phyloP scores from a whole-genome alignment of 64 coral and sea anemone genomes.

The Catalaphyllia jardinei region DNA sequence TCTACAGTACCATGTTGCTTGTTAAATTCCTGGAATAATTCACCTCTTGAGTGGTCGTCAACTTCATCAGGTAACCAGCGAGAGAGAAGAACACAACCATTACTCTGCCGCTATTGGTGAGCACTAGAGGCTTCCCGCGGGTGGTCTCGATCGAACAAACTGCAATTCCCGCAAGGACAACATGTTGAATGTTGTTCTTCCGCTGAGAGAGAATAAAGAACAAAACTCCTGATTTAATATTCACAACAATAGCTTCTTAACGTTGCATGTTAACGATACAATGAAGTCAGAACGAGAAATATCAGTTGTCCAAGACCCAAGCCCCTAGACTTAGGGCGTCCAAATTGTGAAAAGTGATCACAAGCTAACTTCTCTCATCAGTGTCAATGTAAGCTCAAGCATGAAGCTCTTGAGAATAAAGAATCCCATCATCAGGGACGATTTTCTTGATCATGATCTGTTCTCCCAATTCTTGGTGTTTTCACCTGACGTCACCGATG shows the following conservation, averaged over 20 bases:
- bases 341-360: not conserved
- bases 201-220: slow-evolving; percentile 2
- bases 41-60: not conserved
- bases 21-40: not conserved
- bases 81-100: slow-evolving; percentile 15
- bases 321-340: not conserved
- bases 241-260: too few species aligned
- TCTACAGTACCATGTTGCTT: not conserved
- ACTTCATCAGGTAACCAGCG: slow-evolving; percentile 23
- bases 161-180: slow-evolving; percentile 59
- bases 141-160: not conserved
- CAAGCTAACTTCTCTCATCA: too few species aligned
- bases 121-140: not conserved
- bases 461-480: too few species aligned
- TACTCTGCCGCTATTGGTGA: not conserved
- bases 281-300: too few species aligned
- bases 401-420: too few species aligned
- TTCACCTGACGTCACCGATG: too few species aligned
- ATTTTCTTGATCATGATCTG: not conserved
- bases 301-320: too few species aligned
- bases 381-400: too few species aligned
- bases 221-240: too few species aligned
- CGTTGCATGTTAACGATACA: too few species aligned
- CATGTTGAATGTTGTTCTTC: slow-evolving; percentile 40
- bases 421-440: too few species aligned